Percentiles rank a stretch among this genome's conserved stretches.
phyloP scores from a whole-genome alignment of 1,140 invertebrate species.

The Tetramorium alpestre region DNA sequence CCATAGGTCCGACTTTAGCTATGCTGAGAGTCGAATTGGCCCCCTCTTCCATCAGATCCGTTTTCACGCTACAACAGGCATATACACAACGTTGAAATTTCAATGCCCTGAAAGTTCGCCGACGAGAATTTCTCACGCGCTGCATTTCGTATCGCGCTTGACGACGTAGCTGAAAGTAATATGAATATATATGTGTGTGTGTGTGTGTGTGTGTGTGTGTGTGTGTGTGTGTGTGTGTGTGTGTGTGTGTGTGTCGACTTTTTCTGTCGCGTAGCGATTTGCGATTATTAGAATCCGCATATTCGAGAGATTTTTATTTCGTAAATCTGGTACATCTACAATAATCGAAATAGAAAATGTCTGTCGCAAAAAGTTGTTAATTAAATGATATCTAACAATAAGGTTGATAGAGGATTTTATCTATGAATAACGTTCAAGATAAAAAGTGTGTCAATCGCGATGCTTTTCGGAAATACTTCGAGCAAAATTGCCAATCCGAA shows the following conservation, averaged over 20 bases:
- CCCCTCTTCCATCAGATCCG: conserved; percentile 90
- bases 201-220: neutral
- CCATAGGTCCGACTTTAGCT: conserved; percentile 90
- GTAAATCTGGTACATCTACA: neutral
- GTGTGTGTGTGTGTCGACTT: neutral
- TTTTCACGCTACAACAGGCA: conserved; percentile 88
- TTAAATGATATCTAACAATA: neutral
- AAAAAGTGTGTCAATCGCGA: neutral
- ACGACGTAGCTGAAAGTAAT: neutral
- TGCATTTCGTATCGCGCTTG: neutral
- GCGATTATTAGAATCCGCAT: neutral
- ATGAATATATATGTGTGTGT: neutral
- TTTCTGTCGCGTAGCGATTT: neutral
- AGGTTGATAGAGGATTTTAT: too few relatives aligned
- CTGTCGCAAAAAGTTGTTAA: neutral
- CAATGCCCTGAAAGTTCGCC: conserved; percentile 4
- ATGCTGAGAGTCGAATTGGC: conserved; percentile 91
- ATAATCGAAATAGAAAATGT: neutral
- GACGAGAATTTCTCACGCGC: neutral
- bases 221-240: neutral
- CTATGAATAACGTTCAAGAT: too few relatives aligned
- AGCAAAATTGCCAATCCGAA: neutral
- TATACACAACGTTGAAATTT: conserved; percentile 38
- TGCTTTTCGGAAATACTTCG: neutral
- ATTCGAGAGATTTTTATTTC: neutral